phyloP scores from a whole-genome alignment of 1,140 invertebrate species.

The Probaryconus sp. region DNA sequence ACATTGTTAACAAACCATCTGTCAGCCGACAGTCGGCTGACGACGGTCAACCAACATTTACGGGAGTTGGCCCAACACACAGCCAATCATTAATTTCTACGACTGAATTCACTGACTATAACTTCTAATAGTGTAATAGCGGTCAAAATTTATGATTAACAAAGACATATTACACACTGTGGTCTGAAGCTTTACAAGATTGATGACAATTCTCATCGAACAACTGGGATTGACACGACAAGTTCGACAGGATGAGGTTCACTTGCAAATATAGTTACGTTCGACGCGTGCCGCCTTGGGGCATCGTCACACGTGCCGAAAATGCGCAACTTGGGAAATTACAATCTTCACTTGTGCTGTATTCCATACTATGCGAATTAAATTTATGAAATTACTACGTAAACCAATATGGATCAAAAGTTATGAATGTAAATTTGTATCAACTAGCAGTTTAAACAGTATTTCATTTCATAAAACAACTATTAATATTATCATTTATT shows the following conservation, averaged over 20 bases:
- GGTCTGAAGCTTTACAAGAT: conserved; percentile 10
- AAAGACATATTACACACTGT: background rate
- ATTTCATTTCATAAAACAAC: no score
- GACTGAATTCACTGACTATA: no score
- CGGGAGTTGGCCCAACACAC: no score
- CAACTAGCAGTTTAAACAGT: no score
- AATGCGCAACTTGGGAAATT: conserved; percentile 59
- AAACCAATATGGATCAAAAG: conserved; percentile 29
- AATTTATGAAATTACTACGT: conserved; percentile 42
- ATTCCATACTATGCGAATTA: conserved; percentile 13
- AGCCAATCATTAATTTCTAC: no score
- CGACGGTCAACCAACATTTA: no score
- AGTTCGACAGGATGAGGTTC: conserved; percentile 23
- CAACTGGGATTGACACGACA: conserved; percentile 31
- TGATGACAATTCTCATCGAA: conserved; percentile 36
- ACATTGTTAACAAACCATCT: no score
- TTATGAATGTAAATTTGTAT: conserved; percentile 21
- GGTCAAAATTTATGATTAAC: no score
- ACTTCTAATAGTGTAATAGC: no score
- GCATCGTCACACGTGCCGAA: conserved; percentile 49
- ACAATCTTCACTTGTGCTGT: conserved; percentile 21
- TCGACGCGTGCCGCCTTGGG: conserved; percentile 39
- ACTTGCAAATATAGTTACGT: conserved; percentile 44
- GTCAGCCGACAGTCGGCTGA: no score
- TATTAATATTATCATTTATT: background rate